Percentiles rank a stretch among this genome's conserved stretches.
phyloP scores from a whole-genome alignment of 2,888 invertebrate species.

The Labia minor region DNA sequence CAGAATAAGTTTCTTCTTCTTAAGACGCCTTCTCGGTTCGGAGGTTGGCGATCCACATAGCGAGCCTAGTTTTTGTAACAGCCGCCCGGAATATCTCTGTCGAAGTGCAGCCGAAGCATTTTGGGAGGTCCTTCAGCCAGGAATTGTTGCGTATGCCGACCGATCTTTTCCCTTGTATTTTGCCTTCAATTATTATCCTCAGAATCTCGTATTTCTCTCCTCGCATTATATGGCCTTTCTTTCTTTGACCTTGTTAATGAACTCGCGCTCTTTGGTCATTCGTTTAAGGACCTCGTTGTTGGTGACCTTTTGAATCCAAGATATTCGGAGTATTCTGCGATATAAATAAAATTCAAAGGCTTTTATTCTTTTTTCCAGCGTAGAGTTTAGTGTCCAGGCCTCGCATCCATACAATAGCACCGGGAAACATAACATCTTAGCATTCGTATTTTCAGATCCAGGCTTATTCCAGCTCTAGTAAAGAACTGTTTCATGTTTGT shows the following conservation, averaged over 20 bases:
- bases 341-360: too few species aligned
- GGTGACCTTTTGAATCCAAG: too few species aligned
- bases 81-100: neutral
- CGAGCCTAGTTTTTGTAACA: neutral
- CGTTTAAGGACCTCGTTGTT: neutral
- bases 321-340: too few species aligned
- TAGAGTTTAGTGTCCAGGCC: neutral
- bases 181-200: neutral
- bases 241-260: too few species aligned
- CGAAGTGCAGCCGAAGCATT: neutral
- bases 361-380: neutral
- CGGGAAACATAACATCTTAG: neutral
- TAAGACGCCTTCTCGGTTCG: neutral
- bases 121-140: neutral
- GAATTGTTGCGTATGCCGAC: neutral
- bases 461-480: neutral
- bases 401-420: neutral
- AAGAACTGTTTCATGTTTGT: neutral
- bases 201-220: neutral
- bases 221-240: neutral
- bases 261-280: neutral
- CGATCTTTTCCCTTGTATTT: neutral
- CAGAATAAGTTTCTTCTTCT: slow-evolving; percentile 13
- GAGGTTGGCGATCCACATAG: slow-evolving; percentile 3
- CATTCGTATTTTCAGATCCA: neutral